Conservation (phyloP, 2,888 invertebrate genomes). For the Mycalesis mineus region DNA sequence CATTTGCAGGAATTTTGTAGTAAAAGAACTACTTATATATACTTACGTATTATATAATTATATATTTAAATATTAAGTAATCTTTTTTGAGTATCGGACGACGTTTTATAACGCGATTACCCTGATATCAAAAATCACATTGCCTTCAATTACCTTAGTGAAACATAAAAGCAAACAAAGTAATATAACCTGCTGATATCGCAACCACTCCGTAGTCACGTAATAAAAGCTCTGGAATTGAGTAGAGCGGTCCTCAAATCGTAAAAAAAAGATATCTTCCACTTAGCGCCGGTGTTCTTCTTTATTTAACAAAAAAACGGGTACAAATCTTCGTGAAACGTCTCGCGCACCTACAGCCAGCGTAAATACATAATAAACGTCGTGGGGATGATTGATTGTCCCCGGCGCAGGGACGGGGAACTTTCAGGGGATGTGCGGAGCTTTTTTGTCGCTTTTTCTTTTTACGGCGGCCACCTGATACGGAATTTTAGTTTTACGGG, state of each 20-base stretch:
- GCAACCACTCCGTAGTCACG: background rate
- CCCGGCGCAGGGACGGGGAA: slow-evolving; percentile 29
- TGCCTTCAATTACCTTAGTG: no score
- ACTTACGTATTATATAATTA: no score
- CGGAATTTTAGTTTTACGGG: slow-evolving; percentile 24
- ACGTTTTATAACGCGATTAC: no score
- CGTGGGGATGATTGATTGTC: slow-evolving; percentile 35
- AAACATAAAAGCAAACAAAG: no score
- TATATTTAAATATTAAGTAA: no score
- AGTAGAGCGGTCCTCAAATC: background rate
- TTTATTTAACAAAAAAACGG: slow-evolving; percentile 15
- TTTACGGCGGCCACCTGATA: slow-evolving; percentile 34
- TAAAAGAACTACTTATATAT: no score
- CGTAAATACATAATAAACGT: slow-evolving; percentile 32
- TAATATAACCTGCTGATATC: background rate
- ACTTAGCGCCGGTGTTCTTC: slow-evolving; percentile 4
- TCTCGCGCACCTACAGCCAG: slow-evolving; percentile 9
- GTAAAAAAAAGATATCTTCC: slow-evolving; percentile 6
- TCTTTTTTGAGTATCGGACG: no score
- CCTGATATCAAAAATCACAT: no score
- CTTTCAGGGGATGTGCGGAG: slow-evolving; percentile 12
- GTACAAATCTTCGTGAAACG: slow-evolving; percentile 25
- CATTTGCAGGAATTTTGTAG: no score
- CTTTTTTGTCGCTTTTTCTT: slow-evolving; percentile 16
- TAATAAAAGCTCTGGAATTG: background rate